Evolutionary conservation across 2,113 vertebrate genomes (phyloP), one percentile per base, ranked within the genome.

Genomic region (Xiphophorus hellerii): DNA sequence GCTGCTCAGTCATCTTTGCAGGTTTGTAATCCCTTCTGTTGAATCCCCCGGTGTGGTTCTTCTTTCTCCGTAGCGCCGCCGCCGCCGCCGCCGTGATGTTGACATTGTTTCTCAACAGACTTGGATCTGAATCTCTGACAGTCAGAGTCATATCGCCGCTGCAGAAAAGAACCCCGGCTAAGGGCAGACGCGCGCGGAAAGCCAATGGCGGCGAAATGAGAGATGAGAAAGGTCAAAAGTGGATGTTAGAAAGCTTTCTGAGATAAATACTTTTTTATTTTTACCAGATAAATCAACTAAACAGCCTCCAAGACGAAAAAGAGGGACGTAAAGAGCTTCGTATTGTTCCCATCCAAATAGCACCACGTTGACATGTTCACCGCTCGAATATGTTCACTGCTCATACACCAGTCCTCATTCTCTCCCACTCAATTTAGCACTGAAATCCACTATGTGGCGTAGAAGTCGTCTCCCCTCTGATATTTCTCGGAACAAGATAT

Each of bases 221-320:
- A 84, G 80, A 78, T 83, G 79, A 86, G 85, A 64, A 87, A 87
- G 82, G 90, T 91, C 84, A 76, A 73, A 80, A 77, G 80, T 17
- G 51, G 66, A 11, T 71, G 80, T 72, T 92, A 93, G 91, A 86
- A 93, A 90, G 60, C 90, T 90, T 74, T 85, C 93, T 86, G 94
- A 93, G 65, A 93, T 92, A 93, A 95, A 95, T 90, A 90, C 92
- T 80, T 89, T 58, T 84, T 91, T 84, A 10, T 11, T 11, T 37
- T 37, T 82, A 79, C 84, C 87, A 17, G 29, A 67, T 44, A 80
- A 90, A 93, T 94, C 92, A 73, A 73, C 90, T 92, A 84, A 75
- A 17, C 63, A 78, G 69, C 73, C 73, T 84, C 81, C 90, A 86
- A 69, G 87, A 42, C 39, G 82, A 68, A 67, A 83, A 72, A 78